Percentiles rank a stretch among this genome's conserved stretches.
Evolutionary conservation across 2,113 vertebrate species (phyloP).

Genomic region (Sapayoa aenigma): DNA sequence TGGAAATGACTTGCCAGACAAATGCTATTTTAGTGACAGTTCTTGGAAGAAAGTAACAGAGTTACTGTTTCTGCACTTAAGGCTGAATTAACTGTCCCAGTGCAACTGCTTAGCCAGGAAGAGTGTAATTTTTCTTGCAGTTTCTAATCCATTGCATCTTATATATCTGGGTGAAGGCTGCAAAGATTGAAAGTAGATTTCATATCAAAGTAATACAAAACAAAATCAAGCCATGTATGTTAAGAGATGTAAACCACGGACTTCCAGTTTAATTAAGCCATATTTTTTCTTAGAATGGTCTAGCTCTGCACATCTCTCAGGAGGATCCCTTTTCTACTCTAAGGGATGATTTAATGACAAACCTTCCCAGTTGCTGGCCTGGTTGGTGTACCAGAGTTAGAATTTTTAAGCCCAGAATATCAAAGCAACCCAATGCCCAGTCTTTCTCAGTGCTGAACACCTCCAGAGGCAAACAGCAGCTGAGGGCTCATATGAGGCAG

Average conservation of each 20-base stretch:
- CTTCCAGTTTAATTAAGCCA: neutral
- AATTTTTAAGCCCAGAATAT: neutral
- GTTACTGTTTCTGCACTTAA: conserved; percentile 2
- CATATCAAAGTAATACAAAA: neutral
- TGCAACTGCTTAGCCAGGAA: neutral
- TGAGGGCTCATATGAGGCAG: neutral
- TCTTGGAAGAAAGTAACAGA: conserved; percentile 13
- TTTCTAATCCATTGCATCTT: neutral
- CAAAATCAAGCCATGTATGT: neutral
- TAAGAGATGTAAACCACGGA: neutral
- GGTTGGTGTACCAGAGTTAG: neutral
- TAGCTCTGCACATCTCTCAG: neutral
- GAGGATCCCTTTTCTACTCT: neutral
- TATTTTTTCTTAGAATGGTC: neutral
- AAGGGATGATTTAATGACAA: neutral
- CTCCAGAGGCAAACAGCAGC: neutral
- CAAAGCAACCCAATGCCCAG: neutral
- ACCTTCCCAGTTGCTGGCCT: neutral
- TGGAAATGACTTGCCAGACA: neutral
- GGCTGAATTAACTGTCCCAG: neutral
- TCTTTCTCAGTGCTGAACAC: neutral
- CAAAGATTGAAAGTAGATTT: neutral
- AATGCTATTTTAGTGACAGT: neutral
- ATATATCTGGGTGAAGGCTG: neutral
- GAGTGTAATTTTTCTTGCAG: neutral